Conservation (phyloP, 2,888 invertebrate species). For the Flexamia atlantica region DNA sequence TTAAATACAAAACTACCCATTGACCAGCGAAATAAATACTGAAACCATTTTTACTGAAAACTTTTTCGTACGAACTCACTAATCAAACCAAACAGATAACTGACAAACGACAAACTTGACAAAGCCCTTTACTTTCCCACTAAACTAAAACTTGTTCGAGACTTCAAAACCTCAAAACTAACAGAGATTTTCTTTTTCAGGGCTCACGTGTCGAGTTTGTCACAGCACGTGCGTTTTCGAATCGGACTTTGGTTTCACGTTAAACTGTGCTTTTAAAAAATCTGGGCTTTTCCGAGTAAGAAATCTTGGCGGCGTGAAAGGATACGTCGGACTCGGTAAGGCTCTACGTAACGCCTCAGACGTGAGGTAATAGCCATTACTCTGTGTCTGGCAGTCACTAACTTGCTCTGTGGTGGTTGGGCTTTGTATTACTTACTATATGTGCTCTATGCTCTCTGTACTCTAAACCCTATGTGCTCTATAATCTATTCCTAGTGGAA, state of each 20-base stretch:
- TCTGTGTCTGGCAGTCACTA: slow-evolving; percentile 27
- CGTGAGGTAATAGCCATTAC: slow-evolving; percentile 33
- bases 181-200: slow-evolving; percentile 66
- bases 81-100: background rate
- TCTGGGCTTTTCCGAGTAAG: slow-evolving; percentile 93
- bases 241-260: slow-evolving; percentile 92
- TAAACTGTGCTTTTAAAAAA: slow-evolving; percentile 96
- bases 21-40: too few species aligned
- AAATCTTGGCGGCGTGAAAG: slow-evolving; percentile 94
- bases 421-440: too few species aligned
- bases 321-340: slow-evolving; percentile 94
- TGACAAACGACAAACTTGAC: slow-evolving; percentile 34
- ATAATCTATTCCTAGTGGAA: too few species aligned
- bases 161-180: slow-evolving; percentile 33
- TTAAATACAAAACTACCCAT: too few species aligned
- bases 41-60: too few species aligned
- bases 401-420: slow-evolving; percentile 17
- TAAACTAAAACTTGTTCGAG: background rate
- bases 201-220: slow-evolving; percentile 78
- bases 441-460: too few species aligned
- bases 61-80: too few species aligned
- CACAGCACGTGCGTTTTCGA: slow-evolving; percentile 91
- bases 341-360: slow-evolving; percentile 43
- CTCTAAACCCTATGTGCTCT: too few species aligned
- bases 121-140: background rate